A percentile compares a stretch with the other conserved stretches of the same genome.
Conservation (phyloP, 2,113 vertebrate species). For the Dipodomys merriami region DNA sequence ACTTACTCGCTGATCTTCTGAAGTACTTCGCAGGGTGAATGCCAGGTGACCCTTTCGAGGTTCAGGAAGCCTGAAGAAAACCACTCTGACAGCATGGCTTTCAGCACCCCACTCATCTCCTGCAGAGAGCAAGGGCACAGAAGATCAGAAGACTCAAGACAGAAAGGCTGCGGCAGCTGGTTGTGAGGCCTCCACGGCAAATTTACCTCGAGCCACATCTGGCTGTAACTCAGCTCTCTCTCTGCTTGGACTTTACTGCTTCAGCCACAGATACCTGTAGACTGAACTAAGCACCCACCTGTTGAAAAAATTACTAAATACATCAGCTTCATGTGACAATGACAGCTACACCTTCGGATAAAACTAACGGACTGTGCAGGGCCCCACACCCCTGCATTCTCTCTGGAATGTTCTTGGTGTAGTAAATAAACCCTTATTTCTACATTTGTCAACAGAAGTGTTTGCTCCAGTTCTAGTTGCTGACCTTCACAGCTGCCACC, state of each 20-base stretch:
- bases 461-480: not conserved
- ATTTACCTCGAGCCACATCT: accelerated
- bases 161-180: too few relatives aligned
- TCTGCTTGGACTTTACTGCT: not conserved
- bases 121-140: slow-evolving; percentile 69
- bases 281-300: too few relatives aligned
- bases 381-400: accelerated
- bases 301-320: not conserved
- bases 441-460: not conserved
- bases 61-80: slow-evolving; percentile 94
- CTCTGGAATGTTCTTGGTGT: accelerated
- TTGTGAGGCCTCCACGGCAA: accelerated
- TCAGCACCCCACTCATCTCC: slow-evolving; percentile 95
- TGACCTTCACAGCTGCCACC: not conserved
- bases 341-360: not conserved
- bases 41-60: slow-evolving; percentile 96
- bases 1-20: slow-evolving; percentile 99
- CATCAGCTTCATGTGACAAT: accelerated
- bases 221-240: accelerated
- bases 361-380: not conserved
- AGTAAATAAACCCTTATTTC: not conserved
- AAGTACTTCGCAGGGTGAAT: slow-evolving; percentile 95
- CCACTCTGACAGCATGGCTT: slow-evolving; percentile 95
- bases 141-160: too few relatives aligned
- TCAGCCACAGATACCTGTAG: accelerated